Base-by-base conservation (phyloP, 92 coral and sea anemone species). In the Parazoanthus darwini region DNA sequence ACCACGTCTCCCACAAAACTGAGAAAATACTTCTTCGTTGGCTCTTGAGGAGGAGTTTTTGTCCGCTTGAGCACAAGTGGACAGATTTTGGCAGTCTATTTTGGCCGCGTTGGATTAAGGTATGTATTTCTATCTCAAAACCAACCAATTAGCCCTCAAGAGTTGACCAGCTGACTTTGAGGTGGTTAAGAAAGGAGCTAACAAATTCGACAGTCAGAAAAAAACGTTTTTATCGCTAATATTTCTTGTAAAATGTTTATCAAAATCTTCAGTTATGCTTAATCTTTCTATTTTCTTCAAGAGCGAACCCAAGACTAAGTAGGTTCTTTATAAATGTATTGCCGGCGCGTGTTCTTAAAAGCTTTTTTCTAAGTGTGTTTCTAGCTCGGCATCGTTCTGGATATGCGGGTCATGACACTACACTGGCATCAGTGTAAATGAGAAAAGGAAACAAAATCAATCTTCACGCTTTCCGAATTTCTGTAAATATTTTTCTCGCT, bases 41-140 rank as follows among this genome's bases (percentile, higher is more conserved):
- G 98, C 90, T 95, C 9, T 75, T 91, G 81, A 85, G 88, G 33
- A 91, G 89, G 48, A 85, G 93, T 0, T 89, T 80, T 85, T 95
- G 98, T 73, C 94, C 98, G 23, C 76, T 95, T 16, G 90, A 81
- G 44, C 80, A 90, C 68, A 82, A 54, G 66, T 95, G 98, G 98
- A 89, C 86, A 29, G 93, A 95, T 37, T 80, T 93, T 86, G 98
- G 96, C 0, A 80, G 86, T 36, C 91, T 85, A 36, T 95, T 84
- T 39, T 95, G 98, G 98, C 98, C 98, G 1, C 91, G 98, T 14
- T 95, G 90, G 91, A 48, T 95, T 0, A 92, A 88, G 93, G 98
- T 95, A 88, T 79, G 94, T 82, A 15, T 54, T 54, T 14, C 59
- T 4, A 54, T 54, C 3, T 54, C 9, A 13, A 11, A 54, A 54